These are phyloP conservation scores for Halichoerus grypus DNA, from an alignment of 2,113 vertebrate species.

Conservation along the genomic window DNA sequence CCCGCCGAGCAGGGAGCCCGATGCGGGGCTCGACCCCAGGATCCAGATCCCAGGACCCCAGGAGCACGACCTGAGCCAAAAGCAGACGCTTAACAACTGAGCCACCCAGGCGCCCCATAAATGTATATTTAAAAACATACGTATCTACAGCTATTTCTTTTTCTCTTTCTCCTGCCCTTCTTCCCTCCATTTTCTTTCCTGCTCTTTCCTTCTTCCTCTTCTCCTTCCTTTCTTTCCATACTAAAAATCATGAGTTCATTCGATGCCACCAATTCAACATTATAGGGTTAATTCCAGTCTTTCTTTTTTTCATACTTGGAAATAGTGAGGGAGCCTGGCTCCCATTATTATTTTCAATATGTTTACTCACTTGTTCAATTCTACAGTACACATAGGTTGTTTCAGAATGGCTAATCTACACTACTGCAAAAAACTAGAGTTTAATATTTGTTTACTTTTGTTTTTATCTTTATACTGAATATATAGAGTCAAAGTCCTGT, in stretches of 20 bases:
- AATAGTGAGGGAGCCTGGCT: background rate
- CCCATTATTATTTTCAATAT: constrained; percentile 9
- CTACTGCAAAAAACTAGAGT: background rate
- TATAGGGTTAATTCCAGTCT: background rate
- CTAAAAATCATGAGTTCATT: background rate
- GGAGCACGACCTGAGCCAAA: too few relatives aligned
- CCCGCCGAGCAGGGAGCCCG: too few relatives aligned
- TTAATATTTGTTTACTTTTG: background rate
- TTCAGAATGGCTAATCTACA: constrained; percentile 23
- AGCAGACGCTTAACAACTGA: too few relatives aligned
- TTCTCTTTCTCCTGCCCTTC: background rate
- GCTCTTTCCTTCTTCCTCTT: background rate
- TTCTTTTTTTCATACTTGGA: background rate
- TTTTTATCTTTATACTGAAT: background rate
- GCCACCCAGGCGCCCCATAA: background rate
- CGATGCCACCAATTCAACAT: background rate
- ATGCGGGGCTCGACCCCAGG: too few relatives aligned
- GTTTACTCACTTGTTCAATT: constrained; percentile 34
- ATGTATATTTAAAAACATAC: background rate
- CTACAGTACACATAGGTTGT: background rate
- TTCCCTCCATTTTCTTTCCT: background rate
- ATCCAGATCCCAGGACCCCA: too few relatives aligned
- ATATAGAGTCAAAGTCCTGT: background rate
- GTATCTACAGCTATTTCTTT: background rate
- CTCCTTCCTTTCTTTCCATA: background rate